Conservation (phyloP, 1,140 invertebrate species). For the Drosophila yakuba region DNA sequence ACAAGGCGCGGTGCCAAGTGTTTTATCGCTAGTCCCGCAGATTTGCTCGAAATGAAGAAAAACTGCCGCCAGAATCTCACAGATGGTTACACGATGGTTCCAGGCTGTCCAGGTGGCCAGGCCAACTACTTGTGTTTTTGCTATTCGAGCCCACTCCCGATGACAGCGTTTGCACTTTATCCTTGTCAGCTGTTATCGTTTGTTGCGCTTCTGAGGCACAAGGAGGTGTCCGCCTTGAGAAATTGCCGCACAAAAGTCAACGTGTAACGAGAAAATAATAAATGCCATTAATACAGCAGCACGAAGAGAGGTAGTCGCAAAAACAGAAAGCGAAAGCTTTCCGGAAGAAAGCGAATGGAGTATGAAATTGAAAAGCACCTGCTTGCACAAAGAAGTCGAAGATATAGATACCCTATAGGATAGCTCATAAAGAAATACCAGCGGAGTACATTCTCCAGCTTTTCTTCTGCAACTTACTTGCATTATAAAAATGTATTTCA, state of each 20-base stretch:
- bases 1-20: constrained; percentile 43
- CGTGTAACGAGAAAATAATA: constrained; percentile 83
- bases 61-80: constrained; percentile 18
- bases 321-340: constrained; percentile 39
- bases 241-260: constrained; percentile 82
- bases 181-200: constrained; percentile 79
- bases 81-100: constrained; percentile 4
- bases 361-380: constrained; percentile 76
- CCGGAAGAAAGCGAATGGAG: constrained; percentile 71
- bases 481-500: too few species aligned
- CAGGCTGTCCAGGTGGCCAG: constrained; percentile 5
- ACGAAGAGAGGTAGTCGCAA: constrained; percentile 19
- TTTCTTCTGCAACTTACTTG: too few species aligned
- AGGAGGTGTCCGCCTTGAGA: constrained; percentile 60
- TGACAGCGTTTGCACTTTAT: constrained; percentile 79
- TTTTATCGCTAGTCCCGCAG: constrained; percentile 67
- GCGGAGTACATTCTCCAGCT: too few species aligned
- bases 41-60: constrained; percentile 59
- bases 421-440: not conserved
- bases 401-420: not conserved
- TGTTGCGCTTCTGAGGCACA: constrained; percentile 31
- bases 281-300: constrained; percentile 76
- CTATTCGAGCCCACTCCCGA: constrained; percentile 16
- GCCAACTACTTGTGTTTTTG: constrained; percentile 38
- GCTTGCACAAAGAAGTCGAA: not conserved